Percentiles rank a stretch among this genome's conserved stretches.
These are phyloP conservation scores for Nycticorax nycticorax DNA, from an alignment of 2,113 vertebrate species.

Conservation along the genomic window DNA sequence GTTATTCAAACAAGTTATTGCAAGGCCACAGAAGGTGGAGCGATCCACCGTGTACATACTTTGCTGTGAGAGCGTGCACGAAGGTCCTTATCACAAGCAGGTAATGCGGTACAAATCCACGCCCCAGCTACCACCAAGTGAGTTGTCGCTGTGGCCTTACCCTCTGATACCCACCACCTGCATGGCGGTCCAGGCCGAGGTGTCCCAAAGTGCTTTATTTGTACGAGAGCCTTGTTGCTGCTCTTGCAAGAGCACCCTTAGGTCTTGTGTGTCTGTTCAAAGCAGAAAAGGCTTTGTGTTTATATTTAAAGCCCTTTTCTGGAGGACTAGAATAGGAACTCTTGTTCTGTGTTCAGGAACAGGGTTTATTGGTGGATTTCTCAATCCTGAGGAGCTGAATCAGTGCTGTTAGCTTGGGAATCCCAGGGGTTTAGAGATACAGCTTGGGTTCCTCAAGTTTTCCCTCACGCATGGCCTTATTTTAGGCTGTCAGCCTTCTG, in stretches of 20 bases:
- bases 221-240: not conserved
- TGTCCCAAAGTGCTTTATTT: not conserved
- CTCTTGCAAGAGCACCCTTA: not conserved
- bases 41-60: not conserved
- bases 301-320: not conserved
- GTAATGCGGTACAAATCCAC: not conserved
- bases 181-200: not conserved
- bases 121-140: fast-evolving
- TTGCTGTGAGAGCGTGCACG: not conserved
- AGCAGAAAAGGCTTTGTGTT: not conserved
- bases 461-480: fast-evolving
- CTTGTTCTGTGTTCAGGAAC: not conserved
- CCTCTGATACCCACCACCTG: not conserved
- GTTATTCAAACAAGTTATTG: not conserved
- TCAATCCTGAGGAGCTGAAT: not conserved
- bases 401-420: not conserved
- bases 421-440: not conserved
- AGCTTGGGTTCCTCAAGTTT: not conserved
- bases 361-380: not conserved
- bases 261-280: not conserved
- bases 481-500: not conserved
- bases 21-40: not conserved
- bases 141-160: not conserved
- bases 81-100: fast-evolving
- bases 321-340: not conserved